Evolutionary conservation across 2,888 invertebrate genomes (phyloP).

Genomic region (Apocheima hispidaria): DNA sequence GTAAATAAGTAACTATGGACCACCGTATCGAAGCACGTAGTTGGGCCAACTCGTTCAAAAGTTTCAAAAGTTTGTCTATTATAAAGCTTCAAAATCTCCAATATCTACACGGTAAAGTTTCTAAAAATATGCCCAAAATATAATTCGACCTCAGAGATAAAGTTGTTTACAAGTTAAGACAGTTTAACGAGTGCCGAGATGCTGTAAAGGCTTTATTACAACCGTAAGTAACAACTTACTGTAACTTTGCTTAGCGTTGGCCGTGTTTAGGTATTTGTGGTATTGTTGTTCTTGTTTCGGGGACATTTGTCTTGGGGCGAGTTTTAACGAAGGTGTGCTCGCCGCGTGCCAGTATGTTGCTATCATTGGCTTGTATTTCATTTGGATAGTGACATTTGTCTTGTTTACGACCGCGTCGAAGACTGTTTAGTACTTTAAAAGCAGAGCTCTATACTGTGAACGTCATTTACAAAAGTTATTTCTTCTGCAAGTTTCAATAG

Average conservation of each 20-base stretch:
- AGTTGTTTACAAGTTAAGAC: constrained; percentile 34
- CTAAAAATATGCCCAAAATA: constrained; percentile 29
- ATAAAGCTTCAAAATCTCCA: constrained; percentile 15
- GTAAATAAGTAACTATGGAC: too few species aligned
- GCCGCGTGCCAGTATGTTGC: constrained; percentile 14
- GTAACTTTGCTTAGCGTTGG: constrained; percentile 22
- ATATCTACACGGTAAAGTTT: constrained; percentile 12
- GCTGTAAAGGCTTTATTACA: constrained; percentile 24
- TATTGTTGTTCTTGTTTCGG: constrained; percentile 30
- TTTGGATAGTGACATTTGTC: constrained; percentile 10
- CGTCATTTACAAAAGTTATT: not conserved
- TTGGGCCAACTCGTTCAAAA: not conserved
- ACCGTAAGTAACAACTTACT: constrained; percentile 19
- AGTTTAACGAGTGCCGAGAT: constrained; percentile 26
- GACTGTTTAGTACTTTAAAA: not conserved
- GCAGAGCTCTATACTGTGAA: not conserved
- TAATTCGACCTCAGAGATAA: constrained; percentile 30
- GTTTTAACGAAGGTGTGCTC: constrained; percentile 21
- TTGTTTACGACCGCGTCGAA: constrained; percentile 17
- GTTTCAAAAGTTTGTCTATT: constrained; percentile 4
- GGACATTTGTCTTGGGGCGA: constrained; percentile 25
- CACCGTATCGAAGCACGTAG: not conserved
- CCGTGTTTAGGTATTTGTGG: constrained; percentile 29
- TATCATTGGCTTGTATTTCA: constrained; percentile 14
- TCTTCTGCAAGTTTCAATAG: not conserved